These are phyloP conservation scores for Prionailurus viverrinus DNA, from an alignment of 2,113 vertebrate genomes.

Conservation along the genomic window DNA sequence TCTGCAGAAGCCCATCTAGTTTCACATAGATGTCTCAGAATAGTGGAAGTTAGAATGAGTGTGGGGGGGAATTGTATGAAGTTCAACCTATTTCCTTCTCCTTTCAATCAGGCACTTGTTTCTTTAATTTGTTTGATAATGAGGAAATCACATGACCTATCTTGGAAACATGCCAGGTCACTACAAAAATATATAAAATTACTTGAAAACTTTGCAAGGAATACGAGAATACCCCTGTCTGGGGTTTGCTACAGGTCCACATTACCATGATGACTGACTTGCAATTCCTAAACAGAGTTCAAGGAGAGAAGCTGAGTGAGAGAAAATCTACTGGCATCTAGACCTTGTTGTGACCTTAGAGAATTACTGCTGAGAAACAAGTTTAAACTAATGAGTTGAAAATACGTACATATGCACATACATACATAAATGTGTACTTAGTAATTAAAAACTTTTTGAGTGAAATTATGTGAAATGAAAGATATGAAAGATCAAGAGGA, in stretches of 20 bases:
- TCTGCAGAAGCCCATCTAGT: background rate
- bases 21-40: background rate
- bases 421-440: conserved; percentile 62
- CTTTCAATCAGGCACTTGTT: background rate
- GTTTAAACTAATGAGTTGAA: conserved; percentile 18
- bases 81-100: background rate
- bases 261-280: background rate
- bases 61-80: background rate
- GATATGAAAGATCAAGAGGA: conserved; percentile 77
- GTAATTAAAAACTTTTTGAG: conserved; percentile 80
- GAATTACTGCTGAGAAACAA: conserved; percentile 45
- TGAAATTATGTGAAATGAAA: conserved; percentile 75
- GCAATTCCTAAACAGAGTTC: background rate
- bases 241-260: background rate
- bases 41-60: background rate
- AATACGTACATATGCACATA: background rate
- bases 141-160: background rate
- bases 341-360: background rate
- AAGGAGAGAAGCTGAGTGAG: background rate
- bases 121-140: background rate
- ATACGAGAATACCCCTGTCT: background rate
- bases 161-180: background rate
- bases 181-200: background rate
- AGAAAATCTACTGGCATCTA: background rate
- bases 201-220: background rate